phyloP scores from a whole-genome alignment of 2,113 vertebrate genomes.

The Melanostigma gelatinosum region DNA sequence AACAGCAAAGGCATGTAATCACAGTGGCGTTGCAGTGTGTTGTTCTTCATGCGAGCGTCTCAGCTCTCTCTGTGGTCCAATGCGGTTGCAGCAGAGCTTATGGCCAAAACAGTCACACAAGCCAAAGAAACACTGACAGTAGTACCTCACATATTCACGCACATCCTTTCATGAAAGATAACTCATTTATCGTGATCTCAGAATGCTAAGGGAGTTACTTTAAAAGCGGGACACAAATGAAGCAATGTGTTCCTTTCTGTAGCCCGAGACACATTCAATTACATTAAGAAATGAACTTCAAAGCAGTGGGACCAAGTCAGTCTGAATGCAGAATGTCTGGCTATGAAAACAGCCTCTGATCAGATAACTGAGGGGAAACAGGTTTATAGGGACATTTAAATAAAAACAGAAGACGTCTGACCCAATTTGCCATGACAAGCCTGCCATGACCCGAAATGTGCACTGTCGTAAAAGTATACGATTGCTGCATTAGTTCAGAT shows the following conservation, averaged over 20 bases:
- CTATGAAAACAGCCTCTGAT: constrained; percentile 31
- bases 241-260: neutral
- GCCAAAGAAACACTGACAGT: constrained; percentile 18
- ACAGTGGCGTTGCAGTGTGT: constrained; percentile 21
- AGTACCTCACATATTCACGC: neutral
- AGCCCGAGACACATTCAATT: neutral
- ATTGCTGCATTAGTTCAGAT: neutral
- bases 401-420: constrained; percentile 16
- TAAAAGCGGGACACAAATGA: constrained; percentile 15
- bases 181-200: neutral
- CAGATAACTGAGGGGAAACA: constrained; percentile 14
- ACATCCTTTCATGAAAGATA: neutral
- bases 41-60: constrained; percentile 35
- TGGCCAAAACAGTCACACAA: neutral
- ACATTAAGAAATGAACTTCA: constrained; percentile 21
- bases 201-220: neutral
- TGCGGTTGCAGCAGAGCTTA: constrained; percentile 25
- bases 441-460: too few relatives aligned
- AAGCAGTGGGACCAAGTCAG: neutral
- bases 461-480: neutral
- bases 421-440: too few relatives aligned
- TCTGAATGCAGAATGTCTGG: constrained; percentile 1
- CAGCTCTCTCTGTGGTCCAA: constrained; percentile 39
- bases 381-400: neutral
- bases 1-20: constrained; percentile 53